These are phyloP conservation scores for Chelonus formosanus DNA, from an alignment of 2,888 invertebrate genomes.

Conservation along the genomic window DNA sequence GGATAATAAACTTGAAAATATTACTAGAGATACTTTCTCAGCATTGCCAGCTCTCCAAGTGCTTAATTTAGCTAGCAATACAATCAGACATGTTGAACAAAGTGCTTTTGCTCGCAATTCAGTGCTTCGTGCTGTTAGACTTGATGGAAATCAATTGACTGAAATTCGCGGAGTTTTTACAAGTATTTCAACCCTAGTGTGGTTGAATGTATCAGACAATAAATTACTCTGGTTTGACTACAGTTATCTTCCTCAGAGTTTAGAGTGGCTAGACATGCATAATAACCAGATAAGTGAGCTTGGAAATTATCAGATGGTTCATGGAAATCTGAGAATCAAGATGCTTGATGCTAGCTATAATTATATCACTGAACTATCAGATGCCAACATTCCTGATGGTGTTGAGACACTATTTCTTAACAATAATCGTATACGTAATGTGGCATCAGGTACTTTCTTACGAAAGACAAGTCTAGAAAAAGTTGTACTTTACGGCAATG, in stretches of 20 bases:
- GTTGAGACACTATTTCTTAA: slow-evolving; percentile 78
- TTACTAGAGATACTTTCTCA: slow-evolving; percentile 78
- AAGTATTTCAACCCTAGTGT: slow-evolving; percentile 76
- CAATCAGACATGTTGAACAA: slow-evolving; percentile 79
- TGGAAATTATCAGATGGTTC: slow-evolving; percentile 76
- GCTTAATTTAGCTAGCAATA: slow-evolving; percentile 82
- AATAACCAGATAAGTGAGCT: slow-evolving; percentile 80
- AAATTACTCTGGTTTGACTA: slow-evolving; percentile 83
- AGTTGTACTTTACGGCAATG: slow-evolving; percentile 80
- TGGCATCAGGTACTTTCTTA: slow-evolving; percentile 75
- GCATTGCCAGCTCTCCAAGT: slow-evolving; percentile 78
- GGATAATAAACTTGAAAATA: slow-evolving; percentile 81
- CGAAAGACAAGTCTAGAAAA: slow-evolving; percentile 77
- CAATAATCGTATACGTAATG: slow-evolving; percentile 76
- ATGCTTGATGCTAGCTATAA: slow-evolving; percentile 82
- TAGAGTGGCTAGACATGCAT: slow-evolving; percentile 85
- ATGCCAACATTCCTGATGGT: slow-evolving; percentile 77
- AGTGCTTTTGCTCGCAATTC: slow-evolving; percentile 80
- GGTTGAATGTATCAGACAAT: slow-evolving; percentile 85
- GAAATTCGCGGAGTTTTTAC: slow-evolving; percentile 82
- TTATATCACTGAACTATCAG: slow-evolving; percentile 74
- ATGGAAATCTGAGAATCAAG: slow-evolving; percentile 74
- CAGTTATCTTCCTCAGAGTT: slow-evolving; percentile 77
- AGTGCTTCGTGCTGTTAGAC: slow-evolving; percentile 77
- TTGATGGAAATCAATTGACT: slow-evolving; percentile 81